Conservation (phyloP, 2,113 vertebrate species). For the Rhea americana region DNA sequence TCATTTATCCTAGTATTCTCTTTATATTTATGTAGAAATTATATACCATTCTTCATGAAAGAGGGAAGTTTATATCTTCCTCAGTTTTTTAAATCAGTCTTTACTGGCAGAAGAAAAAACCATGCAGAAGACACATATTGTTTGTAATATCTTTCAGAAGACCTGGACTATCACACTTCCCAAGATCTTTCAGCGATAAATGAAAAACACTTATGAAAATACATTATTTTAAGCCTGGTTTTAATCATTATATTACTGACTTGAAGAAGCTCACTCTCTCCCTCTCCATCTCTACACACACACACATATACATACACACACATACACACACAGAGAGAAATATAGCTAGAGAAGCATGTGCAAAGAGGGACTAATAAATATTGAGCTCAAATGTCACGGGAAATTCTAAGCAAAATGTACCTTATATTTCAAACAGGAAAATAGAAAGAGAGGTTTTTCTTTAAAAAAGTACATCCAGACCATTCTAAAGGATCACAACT, state of each 20-base stretch:
- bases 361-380: background rate
- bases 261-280: background rate
- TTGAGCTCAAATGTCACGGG: background rate
- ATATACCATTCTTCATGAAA: background rate
- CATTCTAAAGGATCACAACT: background rate
- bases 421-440: background rate
- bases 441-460: background rate
- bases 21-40: background rate
- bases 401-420: background rate
- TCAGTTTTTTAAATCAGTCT: background rate
- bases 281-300: background rate
- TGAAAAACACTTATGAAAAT: background rate
- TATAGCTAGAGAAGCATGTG: background rate
- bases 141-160: background rate
- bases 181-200: background rate
- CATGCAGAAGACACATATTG: background rate
- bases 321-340: background rate
- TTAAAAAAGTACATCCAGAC: background rate
- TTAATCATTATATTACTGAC: background rate
- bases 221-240: rapidly evolving
- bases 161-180: background rate
- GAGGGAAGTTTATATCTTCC: background rate
- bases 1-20: background rate
- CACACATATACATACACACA: background rate
- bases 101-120: background rate